Evolutionary conservation across 2,113 vertebrate species (phyloP).

Genomic region (Eretmochelys imbricata): DNA sequence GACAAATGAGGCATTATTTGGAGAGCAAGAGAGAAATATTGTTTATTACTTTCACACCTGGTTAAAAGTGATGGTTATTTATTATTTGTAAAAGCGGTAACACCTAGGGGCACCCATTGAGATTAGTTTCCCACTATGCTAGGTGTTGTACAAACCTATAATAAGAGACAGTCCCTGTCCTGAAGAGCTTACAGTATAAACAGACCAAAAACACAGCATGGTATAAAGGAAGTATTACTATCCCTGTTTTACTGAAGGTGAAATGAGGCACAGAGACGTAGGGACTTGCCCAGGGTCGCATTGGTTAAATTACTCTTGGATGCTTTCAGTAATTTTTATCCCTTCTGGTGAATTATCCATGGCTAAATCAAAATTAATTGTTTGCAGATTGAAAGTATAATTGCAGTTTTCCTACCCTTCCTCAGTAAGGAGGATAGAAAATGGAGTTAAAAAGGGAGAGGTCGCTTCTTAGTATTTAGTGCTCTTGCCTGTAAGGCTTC

Average conservation of each 20-base stretch:
- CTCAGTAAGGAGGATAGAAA: neutral
- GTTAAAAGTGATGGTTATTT: neutral
- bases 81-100: neutral
- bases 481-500: neutral
- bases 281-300: neutral
- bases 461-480: neutral
- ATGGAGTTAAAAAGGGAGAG: neutral
- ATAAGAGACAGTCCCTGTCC: neutral
- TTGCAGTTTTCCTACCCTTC: neutral
- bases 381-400: neutral
- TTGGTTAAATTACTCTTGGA: neutral
- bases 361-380: neutral
- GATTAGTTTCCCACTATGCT: neutral
- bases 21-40: neutral
- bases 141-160: neutral
- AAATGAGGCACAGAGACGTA: neutral
- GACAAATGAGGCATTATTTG: neutral
- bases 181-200: neutral
- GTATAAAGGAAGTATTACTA: neutral
- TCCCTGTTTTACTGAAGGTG: neutral
- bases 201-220: neutral
- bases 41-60: neutral
- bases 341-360: neutral
- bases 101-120: neutral
- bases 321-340: accelerated